Base-by-base conservation (phyloP, 2,888 invertebrate species). In the Saturnia japonica region DNA sequence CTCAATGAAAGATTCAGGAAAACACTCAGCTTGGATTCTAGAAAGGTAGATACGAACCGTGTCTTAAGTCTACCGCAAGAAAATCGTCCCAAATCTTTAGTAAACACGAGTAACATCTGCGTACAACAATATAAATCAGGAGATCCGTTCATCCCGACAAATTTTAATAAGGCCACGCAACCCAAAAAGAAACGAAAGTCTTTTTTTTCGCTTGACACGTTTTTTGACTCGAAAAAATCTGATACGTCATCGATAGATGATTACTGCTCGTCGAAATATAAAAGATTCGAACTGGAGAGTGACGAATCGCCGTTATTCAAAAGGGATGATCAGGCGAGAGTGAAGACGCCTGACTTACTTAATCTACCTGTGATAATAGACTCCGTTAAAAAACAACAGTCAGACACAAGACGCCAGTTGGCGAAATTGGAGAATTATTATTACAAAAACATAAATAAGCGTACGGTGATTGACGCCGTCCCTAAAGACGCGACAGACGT, bases 261-360 rank as follows among this genome's bases (percentile, higher is more conserved):
- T 76, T 94, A 91, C 72, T 93, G 92, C 74, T 94, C 94, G 0
- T 94, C 94, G 0, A 94, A 94, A 82, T 94, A 94, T 76, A 94
- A 94, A 75, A 88, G 94, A 25, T 94, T 94, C 73, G 94, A 94
- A 74, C 80, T 94, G 19, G 94, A 94, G 81, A 91, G 93, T 71
- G 94, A 94, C 75, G 94, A 94, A 74, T 94, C 94, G 19, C 94
- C 94, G 25, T 71, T 94, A 25, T 93, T 94, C 73, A 87, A 87
- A 75, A 82, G 91, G 34, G 92, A 92, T 2, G 80, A 83, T 11
- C 84, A 84, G 25, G 82, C 79, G 54, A 78, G 87, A 69, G 91
- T 89, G 74, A 91, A 86, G 75, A 94, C 94, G 16, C 94, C 94
- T 40, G 94, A 94, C 75, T 80, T 94, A 9, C 78, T 94, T 57